A percentile compares a stretch with the other conserved stretches of the same genome.
Conservation (phyloP, 2,113 vertebrate genomes). For the Vidua chalybeata region DNA sequence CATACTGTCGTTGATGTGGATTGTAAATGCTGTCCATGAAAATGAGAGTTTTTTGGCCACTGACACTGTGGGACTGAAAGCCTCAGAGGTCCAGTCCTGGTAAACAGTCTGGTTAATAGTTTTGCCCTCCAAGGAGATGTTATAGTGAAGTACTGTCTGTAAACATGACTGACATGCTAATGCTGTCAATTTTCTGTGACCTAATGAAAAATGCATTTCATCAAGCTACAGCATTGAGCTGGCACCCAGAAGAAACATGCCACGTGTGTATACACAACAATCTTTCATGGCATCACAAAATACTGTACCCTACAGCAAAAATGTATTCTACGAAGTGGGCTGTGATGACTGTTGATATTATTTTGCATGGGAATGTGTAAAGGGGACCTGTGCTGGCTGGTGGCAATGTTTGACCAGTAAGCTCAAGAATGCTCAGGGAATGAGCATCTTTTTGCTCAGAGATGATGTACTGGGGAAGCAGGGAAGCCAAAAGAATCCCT, state of each 20-base stretch:
- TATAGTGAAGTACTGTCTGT: not conserved
- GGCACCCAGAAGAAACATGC: not conserved
- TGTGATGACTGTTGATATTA: not conserved
- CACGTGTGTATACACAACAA: not conserved
- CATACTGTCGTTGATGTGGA: not conserved
- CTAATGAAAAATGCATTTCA: slow-evolving; percentile 6
- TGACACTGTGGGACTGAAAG: not conserved
- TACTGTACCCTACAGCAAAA: not conserved
- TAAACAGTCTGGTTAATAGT: not conserved
- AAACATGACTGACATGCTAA: not conserved
- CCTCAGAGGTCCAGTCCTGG: not conserved
- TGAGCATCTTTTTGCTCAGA: not conserved
- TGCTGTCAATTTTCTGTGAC: not conserved
- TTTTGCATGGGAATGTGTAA: not conserved
- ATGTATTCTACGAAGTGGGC: not conserved
- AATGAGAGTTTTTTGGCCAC: not conserved
- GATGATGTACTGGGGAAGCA: not conserved
- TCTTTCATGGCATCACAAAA: not conserved
- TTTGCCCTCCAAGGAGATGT: not conserved
- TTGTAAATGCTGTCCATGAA: not conserved
- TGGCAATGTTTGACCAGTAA: not conserved
- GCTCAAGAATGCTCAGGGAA: not conserved
- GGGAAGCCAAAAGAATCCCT: not conserved
- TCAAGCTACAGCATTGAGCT: not conserved
- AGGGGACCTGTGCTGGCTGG: not conserved